phyloP scores from a whole-genome alignment of 2,888 invertebrate species.

The Cataglyphis altisquamis region DNA sequence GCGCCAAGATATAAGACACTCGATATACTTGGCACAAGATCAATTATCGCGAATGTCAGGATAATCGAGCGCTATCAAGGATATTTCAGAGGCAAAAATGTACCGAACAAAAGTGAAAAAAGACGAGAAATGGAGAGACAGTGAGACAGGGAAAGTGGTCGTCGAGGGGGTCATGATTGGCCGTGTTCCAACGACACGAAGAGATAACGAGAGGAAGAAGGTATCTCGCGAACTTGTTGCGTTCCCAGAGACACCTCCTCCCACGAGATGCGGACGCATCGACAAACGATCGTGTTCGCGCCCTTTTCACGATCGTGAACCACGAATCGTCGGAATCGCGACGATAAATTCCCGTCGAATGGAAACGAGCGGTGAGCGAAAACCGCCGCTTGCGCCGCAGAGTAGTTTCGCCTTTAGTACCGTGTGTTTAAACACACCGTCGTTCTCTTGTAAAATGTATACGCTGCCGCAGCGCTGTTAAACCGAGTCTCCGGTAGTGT shows the following conservation, averaged over 20 bases:
- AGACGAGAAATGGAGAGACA: slow-evolving; percentile 32
- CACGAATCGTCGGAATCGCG: slow-evolving; percentile 50
- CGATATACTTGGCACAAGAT: not conserved
- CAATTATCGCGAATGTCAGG: slow-evolving; percentile 30
- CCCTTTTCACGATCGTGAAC: slow-evolving; percentile 57
- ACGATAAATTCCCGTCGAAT: slow-evolving; percentile 64
- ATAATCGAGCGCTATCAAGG: slow-evolving; percentile 25
- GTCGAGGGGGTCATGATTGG: slow-evolving; percentile 72
- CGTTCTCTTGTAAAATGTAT: slow-evolving; percentile 27
- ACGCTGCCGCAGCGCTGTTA: slow-evolving; percentile 3
- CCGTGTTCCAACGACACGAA: slow-evolving; percentile 78
- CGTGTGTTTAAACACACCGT: slow-evolving; percentile 19
- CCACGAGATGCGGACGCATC: slow-evolving; percentile 35
- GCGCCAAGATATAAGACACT: not conserved
- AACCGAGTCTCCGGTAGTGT: slow-evolving; percentile 6
- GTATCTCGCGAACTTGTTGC: slow-evolving; percentile 76
- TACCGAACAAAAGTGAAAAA: not conserved
- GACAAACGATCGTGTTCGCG: slow-evolving; percentile 60
- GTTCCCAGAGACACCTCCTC: slow-evolving; percentile 69
- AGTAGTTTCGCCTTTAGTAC: slow-evolving; percentile 33
- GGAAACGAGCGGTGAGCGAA: slow-evolving; percentile 45
- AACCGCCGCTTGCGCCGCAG: not conserved
- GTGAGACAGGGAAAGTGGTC: slow-evolving; percentile 40
- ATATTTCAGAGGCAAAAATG: slow-evolving; percentile 25
- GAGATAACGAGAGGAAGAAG: slow-evolving; percentile 65